Base-by-base conservation (phyloP, 2,113 vertebrate genomes). In the Irena cyanogastra region DNA sequence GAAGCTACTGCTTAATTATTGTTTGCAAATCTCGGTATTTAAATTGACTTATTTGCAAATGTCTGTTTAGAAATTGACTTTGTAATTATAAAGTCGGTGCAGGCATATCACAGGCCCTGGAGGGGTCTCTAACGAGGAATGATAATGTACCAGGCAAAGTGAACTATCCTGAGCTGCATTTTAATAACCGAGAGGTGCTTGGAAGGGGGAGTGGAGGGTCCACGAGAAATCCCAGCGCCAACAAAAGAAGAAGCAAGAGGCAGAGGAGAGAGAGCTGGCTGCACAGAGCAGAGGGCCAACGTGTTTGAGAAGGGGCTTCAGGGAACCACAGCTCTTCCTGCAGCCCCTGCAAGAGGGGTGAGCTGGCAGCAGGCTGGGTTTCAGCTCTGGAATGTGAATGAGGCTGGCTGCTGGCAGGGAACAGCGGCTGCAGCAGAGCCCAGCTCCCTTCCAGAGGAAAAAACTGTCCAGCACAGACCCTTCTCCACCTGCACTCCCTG, bases 31-130 rank as follows among this genome's bases (percentile, higher is more conserved):
- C 98, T 97, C 44, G 1, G 97, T 98, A 98, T 98, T 98, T 98
- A 98, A 98, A 98, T 98, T 98, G 98, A 98, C 98, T 98, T 98
- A 98, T 98, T 98, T 98, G 98, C 97, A 98, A 98, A 98, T 98
- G 98, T 97, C 98, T 98, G 97, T 98, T 98, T 98, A 98, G 98
- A 98, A 98, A 98, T 98, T 98, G 98, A 98, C 97, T 98, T 98
- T 97, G 97, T 98, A 98, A 98, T 98, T 98, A 98, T 98, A 97
- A 97, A 98, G 97, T 98, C 97, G 5, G 97, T 89, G 96, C 97
- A 98, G 95, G 97, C 96, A 90, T 97, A 96, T 97, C 93, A 96
- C 91, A 96, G 97, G 96, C 98, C 98, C 98, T 98, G 96, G 95
- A 98, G 98, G 98, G 97, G 97, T 97, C 97, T 97, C 97, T 98